A percentile compares a stretch with the other conserved stretches of the same genome.
Conservation (phyloP, 2,888 invertebrate genomes). For the Apoda limacodes region DNA sequence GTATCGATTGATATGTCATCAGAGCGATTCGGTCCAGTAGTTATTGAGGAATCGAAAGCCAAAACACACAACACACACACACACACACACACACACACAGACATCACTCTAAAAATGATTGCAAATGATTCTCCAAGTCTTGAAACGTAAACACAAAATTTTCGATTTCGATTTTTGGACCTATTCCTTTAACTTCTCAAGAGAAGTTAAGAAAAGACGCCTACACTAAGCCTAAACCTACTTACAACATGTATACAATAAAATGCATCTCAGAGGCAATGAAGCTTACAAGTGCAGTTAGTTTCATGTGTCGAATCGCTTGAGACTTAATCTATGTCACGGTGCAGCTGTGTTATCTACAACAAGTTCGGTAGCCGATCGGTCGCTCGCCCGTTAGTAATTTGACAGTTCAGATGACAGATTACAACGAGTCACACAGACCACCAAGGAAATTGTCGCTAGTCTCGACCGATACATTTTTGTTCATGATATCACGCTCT, state of each 20-base stretch:
- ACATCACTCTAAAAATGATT: too few relatives aligned
- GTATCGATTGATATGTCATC: too few relatives aligned
- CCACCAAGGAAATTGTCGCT: constrained; percentile 60
- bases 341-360: constrained; percentile 55
- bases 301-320: constrained; percentile 17
- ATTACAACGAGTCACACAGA: constrained; percentile 52
- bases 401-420: constrained; percentile 70
- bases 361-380: constrained; percentile 68
- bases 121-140: too few relatives aligned
- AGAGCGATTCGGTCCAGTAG: too few relatives aligned
- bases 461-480: constrained; percentile 45
- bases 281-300: neutral
- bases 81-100: too few relatives aligned
- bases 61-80: too few relatives aligned
- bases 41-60: too few relatives aligned
- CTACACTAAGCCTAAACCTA: constrained; percentile 1
- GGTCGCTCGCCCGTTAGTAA: constrained; percentile 67
- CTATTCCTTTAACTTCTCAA: too few relatives aligned
- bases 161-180: too few relatives aligned
- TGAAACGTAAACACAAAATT: too few relatives aligned
- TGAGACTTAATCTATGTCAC: constrained; percentile 35
- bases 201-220: constrained; percentile 2
- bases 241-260: constrained; percentile 22
- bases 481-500: constrained; percentile 45
- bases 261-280: too few relatives aligned